Evolutionary conservation across 2,113 vertebrate species (phyloP).

Genomic region (Bungarus multicinctus): DNA sequence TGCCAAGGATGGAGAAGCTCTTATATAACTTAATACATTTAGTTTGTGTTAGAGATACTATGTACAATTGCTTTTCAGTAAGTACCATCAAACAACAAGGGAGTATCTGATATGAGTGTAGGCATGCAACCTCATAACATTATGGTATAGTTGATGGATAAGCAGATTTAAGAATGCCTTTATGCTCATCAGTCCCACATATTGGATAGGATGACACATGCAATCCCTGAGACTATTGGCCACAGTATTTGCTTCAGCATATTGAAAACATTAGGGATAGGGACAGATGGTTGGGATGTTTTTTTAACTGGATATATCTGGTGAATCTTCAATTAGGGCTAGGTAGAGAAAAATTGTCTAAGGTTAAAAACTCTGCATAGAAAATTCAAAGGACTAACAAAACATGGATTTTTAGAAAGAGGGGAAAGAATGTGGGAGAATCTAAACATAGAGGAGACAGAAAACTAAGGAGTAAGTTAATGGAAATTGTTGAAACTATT

Average conservation of each 20-base stretch:
- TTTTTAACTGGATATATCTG: neutral
- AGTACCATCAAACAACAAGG: neutral
- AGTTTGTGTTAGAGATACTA: neutral
- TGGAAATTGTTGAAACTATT: neutral
- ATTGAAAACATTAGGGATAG: neutral
- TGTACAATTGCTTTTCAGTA: neutral
- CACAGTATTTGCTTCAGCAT: neutral
- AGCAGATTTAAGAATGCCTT: neutral
- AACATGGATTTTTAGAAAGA: neutral
- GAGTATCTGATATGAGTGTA: neutral
- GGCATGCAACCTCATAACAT: neutral
- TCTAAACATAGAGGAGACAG: neutral
- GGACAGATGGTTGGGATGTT: neutral
- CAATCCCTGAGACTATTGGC: neutral
- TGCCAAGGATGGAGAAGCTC: neutral
- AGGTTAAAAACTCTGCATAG: neutral
- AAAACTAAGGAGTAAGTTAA: neutral
- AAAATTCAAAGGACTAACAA: neutral
- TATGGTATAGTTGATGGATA: neutral
- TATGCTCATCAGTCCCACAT: neutral
- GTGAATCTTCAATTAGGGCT: neutral
- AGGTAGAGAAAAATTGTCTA: neutral
- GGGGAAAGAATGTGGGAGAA: neutral
- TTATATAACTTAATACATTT: neutral
- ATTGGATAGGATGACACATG: neutral